Evolutionary conservation across 1,140 invertebrate genomes (phyloP).

Genomic region (Homalodisca vitripennis): DNA sequence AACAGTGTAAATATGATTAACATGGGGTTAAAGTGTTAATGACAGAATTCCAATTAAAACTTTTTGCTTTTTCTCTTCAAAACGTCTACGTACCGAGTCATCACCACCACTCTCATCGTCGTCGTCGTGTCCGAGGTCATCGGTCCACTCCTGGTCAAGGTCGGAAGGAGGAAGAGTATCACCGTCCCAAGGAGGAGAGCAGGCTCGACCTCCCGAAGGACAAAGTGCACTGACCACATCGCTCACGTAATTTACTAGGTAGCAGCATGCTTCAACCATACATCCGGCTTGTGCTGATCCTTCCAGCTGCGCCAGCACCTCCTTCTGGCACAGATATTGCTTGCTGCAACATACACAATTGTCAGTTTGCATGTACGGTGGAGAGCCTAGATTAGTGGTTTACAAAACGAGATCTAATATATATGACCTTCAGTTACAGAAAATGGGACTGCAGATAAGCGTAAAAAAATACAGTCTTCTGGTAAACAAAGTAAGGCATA

Average conservation of each 20-base stretch:
- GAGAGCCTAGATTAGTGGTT: too few relatives aligned
- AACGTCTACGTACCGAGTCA: constrained; percentile 73
- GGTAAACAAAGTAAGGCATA: too few relatives aligned
- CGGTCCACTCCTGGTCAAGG: constrained; percentile 77
- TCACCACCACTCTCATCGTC: constrained; percentile 91
- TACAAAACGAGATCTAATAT: too few relatives aligned
- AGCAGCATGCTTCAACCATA: constrained; percentile 75
- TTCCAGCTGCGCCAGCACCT: constrained; percentile 56
- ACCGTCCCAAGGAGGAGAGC: constrained; percentile 75
- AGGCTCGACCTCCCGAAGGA: constrained; percentile 46
- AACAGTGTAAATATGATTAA: too few relatives aligned
- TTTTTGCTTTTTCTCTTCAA: too few relatives aligned
- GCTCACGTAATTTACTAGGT: constrained; percentile 70
- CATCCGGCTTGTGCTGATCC: constrained; percentile 45
- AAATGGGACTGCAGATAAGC: too few relatives aligned
- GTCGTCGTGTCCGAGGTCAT: constrained; percentile 74
- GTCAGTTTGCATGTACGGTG: too few relatives aligned
- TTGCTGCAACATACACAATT: constrained; percentile 45
- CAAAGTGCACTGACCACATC: constrained; percentile 52
- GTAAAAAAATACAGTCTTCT: too few relatives aligned
- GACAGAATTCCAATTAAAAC: too few relatives aligned
- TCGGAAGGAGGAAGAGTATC: constrained; percentile 69
- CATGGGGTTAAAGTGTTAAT: too few relatives aligned
- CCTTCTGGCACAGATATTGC: constrained; percentile 57
- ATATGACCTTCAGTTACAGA: too few relatives aligned